phyloP scores from a whole-genome alignment of 2,113 vertebrate genomes.

The Neoarius graeffei region DNA sequence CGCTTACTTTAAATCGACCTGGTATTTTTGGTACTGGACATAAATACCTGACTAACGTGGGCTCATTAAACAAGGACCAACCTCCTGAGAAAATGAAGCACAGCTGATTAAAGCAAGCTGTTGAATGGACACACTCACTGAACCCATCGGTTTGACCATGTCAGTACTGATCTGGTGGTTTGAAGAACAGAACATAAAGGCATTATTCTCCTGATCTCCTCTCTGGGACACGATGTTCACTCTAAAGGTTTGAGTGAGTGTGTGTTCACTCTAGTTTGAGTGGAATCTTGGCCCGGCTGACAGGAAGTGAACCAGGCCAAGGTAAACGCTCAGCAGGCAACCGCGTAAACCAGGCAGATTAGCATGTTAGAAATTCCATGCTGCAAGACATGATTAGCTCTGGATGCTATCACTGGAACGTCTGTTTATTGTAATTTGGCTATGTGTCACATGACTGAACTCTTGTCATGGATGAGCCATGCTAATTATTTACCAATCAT shows the following conservation, averaged over 20 bases:
- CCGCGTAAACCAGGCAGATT: not conserved
- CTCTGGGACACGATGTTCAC: not conserved
- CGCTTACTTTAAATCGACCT: not conserved
- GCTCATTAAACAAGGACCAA: not conserved
- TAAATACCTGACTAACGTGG: not conserved
- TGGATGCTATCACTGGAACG: not conserved
- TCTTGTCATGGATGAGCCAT: not conserved
- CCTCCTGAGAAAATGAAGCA: not conserved
- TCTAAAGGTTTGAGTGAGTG: not conserved
- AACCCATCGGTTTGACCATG: not conserved
- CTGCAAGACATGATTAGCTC: not conserved
- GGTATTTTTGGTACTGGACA: not conserved
- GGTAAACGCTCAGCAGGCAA: slow-evolving; percentile 21
- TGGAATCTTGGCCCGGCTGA: slow-evolving; percentile 41
- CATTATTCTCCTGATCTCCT: slow-evolving; percentile 11
- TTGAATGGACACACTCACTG: not conserved
- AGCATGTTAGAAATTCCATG: not conserved
- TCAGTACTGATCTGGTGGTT: not conserved
- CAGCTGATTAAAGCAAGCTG: not conserved
- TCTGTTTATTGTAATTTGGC: not conserved
- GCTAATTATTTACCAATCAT: not conserved
- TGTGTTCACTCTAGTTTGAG: not conserved
- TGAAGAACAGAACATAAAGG: slow-evolving; percentile 18
- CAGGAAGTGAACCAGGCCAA: slow-evolving; percentile 34
- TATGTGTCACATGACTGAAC: not conserved